Evolutionary conservation across 2,888 invertebrate genomes (phyloP).

Genomic region (Prosapia bicincta): DNA sequence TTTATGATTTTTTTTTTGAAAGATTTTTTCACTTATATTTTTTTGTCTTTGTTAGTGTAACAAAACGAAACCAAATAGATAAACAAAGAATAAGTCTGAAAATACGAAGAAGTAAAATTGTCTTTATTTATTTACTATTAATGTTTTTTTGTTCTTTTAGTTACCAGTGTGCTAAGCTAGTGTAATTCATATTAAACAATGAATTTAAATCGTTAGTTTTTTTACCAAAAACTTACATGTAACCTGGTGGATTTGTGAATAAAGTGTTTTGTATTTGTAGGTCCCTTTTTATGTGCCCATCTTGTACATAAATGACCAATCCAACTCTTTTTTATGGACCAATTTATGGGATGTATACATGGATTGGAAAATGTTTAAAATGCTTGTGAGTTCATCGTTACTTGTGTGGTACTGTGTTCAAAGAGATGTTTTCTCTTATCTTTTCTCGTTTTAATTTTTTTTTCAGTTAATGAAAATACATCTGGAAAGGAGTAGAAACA

Average conservation of each 20-base stretch:
- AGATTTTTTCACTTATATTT: slow-evolving; percentile 4
- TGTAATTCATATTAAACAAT: not conserved
- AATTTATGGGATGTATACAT: slow-evolving; percentile 17
- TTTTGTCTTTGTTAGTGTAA: slow-evolving; percentile 17
- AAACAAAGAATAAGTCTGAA: slow-evolving; percentile 21
- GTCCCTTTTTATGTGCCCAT: not conserved
- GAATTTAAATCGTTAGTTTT: not conserved
- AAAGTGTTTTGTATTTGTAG: not conserved
- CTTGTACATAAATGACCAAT: slow-evolving; percentile 19
- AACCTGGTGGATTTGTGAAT: slow-evolving; percentile 1
- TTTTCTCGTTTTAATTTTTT: not conserved
- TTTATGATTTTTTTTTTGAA: not conserved
- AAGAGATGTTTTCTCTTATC: not conserved
- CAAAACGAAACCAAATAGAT: slow-evolving; percentile 22
- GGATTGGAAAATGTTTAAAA: slow-evolving; percentile 17
- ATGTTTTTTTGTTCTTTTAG: slow-evolving; percentile 19
- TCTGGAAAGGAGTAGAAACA: not conserved
- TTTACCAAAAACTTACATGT: not conserved
- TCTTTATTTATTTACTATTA: slow-evolving; percentile 25
- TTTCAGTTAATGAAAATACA: not conserved
- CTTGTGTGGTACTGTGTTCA: not conserved
- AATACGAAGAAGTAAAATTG: slow-evolving; percentile 6
- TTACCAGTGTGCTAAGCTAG: slow-evolving; percentile 19
- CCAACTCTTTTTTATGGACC: slow-evolving; percentile 23
- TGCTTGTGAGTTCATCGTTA: not conserved